A percentile compares a stretch with the other conserved stretches of the same genome.
Conservation (phyloP, 2,888 invertebrate species). For the Stenodema calcarata region DNA sequence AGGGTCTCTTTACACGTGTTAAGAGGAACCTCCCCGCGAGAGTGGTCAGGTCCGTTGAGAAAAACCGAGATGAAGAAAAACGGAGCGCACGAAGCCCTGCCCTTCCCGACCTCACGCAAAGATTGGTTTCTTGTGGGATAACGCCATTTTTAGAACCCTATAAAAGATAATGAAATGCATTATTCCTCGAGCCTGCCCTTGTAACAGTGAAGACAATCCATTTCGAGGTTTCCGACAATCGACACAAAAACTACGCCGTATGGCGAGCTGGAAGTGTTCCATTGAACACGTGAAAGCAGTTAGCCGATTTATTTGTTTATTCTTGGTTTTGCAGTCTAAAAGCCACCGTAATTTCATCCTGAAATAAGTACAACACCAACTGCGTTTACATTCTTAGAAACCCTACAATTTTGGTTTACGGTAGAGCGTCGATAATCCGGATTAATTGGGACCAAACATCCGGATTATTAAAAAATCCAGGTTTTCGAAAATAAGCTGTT, state of each 20-base stretch:
- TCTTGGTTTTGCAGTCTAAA: too few relatives aligned
- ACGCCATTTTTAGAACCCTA: background rate
- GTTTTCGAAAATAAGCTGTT: too few relatives aligned
- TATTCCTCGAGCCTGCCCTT: background rate
- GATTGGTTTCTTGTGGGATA: background rate
- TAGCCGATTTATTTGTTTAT: too few relatives aligned
- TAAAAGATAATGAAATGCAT: background rate
- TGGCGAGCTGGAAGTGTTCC: background rate
- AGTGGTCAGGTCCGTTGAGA: background rate
- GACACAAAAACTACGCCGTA: too few relatives aligned
- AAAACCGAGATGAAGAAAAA: background rate
- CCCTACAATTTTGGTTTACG: too few relatives aligned
- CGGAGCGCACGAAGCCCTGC: background rate
- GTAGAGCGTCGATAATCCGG: too few relatives aligned
- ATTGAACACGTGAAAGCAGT: too few relatives aligned
- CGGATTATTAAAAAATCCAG: too few relatives aligned
- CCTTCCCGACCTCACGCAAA: background rate
- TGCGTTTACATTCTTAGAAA: too few relatives aligned
- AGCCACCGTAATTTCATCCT: too few relatives aligned
- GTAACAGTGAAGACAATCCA: background rate
- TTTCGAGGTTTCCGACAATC: background rate
- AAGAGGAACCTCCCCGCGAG: background rate
- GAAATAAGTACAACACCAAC: too few relatives aligned
- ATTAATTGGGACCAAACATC: too few relatives aligned
- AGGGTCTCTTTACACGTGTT: slow-evolving; percentile 11